Evolutionary conservation across 2,113 vertebrate genomes (phyloP).

Genomic region (Platysteira castanea): DNA sequence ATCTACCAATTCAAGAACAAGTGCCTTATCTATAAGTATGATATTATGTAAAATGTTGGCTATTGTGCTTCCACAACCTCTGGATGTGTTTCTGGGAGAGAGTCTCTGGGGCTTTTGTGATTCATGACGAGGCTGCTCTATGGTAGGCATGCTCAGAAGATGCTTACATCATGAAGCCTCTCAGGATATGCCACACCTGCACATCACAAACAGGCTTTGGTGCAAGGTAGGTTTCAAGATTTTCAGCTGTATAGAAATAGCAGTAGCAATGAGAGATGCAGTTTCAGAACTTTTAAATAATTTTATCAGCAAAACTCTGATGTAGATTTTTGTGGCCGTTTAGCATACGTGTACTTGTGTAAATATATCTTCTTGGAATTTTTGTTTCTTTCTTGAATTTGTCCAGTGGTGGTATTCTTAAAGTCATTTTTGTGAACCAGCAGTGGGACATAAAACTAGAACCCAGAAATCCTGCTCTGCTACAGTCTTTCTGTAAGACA

Average conservation of each 20-base stretch:
- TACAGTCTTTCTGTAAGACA: not conserved
- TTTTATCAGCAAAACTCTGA: not conserved
- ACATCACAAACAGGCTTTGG: not conserved
- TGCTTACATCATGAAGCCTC: not conserved
- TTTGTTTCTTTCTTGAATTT: not conserved
- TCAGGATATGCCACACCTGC: not conserved
- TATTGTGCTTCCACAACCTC: not conserved
- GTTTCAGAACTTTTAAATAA: not conserved
- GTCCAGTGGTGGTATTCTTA: not conserved
- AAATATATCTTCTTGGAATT: not conserved
- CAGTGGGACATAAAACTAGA: not conserved
- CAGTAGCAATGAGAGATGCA: not conserved
- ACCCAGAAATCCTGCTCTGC: slow-evolving; percentile 18
- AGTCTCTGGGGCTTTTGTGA: not conserved
- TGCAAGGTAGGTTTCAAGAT: not conserved
- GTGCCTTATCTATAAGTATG: not conserved
- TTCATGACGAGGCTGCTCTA: not conserved
- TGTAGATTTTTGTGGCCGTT: not conserved
- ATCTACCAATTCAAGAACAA: not conserved
- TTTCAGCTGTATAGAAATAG: not conserved
- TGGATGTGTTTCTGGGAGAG: not conserved
- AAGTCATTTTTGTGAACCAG: not conserved
- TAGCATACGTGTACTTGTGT: accelerated
- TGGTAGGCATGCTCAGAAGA: not conserved
- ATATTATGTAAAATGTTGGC: not conserved